Conservation (phyloP, 2,113 vertebrate species). For the Cebus imitator region DNA sequence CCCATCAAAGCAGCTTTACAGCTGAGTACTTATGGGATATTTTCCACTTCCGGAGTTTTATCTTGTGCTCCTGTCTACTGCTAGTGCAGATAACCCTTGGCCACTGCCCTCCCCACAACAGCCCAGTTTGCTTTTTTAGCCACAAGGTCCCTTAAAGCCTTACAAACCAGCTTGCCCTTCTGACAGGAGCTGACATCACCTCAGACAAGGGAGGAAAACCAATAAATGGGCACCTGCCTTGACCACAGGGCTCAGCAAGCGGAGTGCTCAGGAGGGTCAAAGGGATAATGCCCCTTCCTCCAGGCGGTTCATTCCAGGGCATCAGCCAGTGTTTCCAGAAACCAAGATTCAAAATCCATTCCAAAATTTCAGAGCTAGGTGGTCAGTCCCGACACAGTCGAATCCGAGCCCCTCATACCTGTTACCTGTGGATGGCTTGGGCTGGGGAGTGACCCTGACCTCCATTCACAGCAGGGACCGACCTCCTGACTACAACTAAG, state of each 20-base stretch:
- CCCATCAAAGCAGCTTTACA: not conserved
- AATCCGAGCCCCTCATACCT: not conserved
- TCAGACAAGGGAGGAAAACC: not conserved
- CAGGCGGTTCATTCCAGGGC: not conserved
- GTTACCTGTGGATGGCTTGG: fast-evolving
- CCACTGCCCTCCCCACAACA: not conserved
- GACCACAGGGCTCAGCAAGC: not conserved
- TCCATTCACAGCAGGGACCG: fast-evolving
- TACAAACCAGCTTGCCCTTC: not conserved
- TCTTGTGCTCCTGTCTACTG: not conserved
- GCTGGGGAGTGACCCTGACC: not conserved
- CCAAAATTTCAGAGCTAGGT: not conserved
- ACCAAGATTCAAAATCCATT: not conserved
- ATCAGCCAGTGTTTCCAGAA: not conserved
- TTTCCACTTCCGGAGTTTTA: not conserved
- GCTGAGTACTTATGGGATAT: not conserved
- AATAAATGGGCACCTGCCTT: not conserved
- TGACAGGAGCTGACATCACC: not conserved
- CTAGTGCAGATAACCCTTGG: not conserved
- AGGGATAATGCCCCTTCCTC: not conserved
- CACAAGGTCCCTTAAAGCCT: not conserved
- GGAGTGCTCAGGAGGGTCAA: not conserved
- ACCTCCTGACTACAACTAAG: not conserved
- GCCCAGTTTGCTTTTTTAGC: not conserved
- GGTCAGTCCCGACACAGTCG: not conserved